These are phyloP conservation scores for Daktulosphaira vitifoliae DNA, from an alignment of 1,140 invertebrate genomes.

Conservation along the genomic window DNA sequence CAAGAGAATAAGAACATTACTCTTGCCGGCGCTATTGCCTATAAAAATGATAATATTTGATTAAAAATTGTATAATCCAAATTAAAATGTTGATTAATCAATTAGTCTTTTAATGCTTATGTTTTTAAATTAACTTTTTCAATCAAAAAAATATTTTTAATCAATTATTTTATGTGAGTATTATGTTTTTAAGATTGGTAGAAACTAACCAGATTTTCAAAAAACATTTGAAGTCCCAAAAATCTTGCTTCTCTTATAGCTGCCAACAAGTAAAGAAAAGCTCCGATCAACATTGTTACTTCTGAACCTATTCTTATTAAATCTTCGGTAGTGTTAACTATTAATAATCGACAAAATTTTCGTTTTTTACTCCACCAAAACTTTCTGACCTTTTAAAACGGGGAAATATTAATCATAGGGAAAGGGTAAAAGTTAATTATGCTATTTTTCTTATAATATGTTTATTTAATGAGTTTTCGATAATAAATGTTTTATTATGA, in stretches of 20 bases:
- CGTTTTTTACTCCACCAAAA: conserved; percentile 58
- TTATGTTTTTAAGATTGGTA: no score
- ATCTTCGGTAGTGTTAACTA: conserved; percentile 48
- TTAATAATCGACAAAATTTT: conserved; percentile 61
- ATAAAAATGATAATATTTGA: no score
- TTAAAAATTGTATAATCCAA: no score
- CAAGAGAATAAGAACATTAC: conserved; percentile 92
- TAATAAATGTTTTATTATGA: no score
- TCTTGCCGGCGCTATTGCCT: conserved; percentile 81
- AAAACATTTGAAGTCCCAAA: conserved; percentile 77
- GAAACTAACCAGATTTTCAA: conserved; percentile 73
- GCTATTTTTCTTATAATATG: no score
- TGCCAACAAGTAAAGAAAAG: conserved; percentile 68
- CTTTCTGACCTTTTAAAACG: conserved; percentile 11
- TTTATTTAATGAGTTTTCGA: no score
- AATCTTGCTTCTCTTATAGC: conserved; percentile 73
- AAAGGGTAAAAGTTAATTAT: no score
- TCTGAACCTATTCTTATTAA: conserved; percentile 61
- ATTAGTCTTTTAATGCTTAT: no score
- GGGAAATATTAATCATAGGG: neutral
- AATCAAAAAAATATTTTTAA: no score
- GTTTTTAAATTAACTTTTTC: no score
- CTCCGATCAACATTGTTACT: conserved; percentile 61
- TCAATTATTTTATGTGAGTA: no score
- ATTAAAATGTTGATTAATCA: no score